phyloP scores from a whole-genome alignment of 2,797 vertebrate genomes.

The Enteromius paludinosus region DNA sequence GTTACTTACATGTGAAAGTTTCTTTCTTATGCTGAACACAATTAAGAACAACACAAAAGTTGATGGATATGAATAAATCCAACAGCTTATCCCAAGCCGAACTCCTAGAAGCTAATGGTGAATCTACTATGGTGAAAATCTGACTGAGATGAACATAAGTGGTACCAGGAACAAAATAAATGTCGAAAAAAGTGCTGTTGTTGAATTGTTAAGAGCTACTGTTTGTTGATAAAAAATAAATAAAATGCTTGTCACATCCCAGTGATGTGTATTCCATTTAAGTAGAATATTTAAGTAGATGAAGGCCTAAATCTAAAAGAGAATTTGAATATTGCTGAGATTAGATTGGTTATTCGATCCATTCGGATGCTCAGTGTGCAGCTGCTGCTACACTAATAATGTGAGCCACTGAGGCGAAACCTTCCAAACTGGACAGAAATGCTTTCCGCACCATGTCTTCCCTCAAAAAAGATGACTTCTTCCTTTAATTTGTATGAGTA shows the following conservation, averaged over 20 bases:
- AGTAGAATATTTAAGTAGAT: background rate
- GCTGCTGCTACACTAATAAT: conserved; percentile 42
- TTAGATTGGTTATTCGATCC: conserved; percentile 43
- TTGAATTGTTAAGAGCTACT: background rate
- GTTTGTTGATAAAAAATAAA: background rate
- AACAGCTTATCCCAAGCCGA: background rate
- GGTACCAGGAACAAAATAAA: background rate
- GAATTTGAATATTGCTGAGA: conserved; percentile 37
- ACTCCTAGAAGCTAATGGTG: background rate
- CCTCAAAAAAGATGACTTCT: conserved; percentile 23
- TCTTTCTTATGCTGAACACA: background rate
- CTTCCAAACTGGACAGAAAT: conserved; percentile 22
- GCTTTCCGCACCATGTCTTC: conserved; percentile 1
- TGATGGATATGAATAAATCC: background rate
- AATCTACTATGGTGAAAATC: background rate
- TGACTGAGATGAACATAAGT: background rate
- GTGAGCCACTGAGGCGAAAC: conserved; percentile 23
- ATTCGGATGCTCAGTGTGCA: conserved; percentile 23
- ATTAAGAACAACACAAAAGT: too few species aligned
- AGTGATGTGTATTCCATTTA: background rate
- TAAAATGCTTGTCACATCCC: background rate
- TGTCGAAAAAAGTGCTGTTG: background rate
- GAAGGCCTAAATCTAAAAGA: conserved; percentile 27
- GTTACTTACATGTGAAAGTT: background rate
- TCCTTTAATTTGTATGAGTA: conserved; percentile 48